Conservation (phyloP, 2,797 vertebrate species). For the Manis crassicaudata region DNA sequence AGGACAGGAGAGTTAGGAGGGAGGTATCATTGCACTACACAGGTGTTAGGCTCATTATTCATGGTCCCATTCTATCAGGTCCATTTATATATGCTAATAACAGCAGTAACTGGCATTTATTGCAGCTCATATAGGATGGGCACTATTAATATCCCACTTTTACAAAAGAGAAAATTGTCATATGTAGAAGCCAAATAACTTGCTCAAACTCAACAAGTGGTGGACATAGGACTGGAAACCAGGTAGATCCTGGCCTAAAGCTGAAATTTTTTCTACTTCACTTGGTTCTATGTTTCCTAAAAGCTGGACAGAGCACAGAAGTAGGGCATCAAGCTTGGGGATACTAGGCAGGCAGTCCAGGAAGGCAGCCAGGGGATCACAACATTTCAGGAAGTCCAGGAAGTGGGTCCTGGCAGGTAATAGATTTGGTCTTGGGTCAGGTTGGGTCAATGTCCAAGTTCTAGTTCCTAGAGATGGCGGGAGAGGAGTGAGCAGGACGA, state of each 20-base stretch:
- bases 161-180: background rate
- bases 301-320: background rate
- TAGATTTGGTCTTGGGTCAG: background rate
- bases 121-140: background rate
- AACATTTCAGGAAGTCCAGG: background rate
- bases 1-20: background rate
- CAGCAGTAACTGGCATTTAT: background rate
- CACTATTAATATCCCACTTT: background rate
- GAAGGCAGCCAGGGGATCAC: background rate
- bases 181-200: background rate
- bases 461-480: background rate
- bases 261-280: background rate
- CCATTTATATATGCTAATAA: background rate
- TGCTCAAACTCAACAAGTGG: background rate
- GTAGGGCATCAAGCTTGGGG: background rate
- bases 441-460: background rate
- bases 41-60: background rate
- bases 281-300: background rate
- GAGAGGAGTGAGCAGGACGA: background rate
- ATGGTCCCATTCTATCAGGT: background rate
- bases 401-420: background rate
- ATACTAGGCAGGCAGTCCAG: background rate
- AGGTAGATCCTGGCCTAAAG: background rate
- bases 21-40: background rate
- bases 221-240: no score